Percentiles rank a stretch among this genome's conserved stretches.
These are phyloP conservation scores for Panulirus ornatus DNA, from an alignment of 1,140 invertebrate genomes.

Conservation along the genomic window DNA sequence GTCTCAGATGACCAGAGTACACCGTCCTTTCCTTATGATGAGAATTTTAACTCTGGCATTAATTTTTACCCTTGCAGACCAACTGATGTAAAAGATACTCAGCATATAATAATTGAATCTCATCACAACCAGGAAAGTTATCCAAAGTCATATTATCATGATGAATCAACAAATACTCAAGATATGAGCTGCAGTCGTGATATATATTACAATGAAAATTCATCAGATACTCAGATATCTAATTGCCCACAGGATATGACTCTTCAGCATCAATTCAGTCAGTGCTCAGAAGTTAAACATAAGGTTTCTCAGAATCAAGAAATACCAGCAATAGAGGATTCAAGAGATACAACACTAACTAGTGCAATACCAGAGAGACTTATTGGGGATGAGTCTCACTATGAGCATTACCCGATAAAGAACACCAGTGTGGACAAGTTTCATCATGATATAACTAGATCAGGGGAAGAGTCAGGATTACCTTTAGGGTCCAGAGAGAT, in stretches of 20 bases:
- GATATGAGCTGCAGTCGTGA: slow-evolving; percentile 36
- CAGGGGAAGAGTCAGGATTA: slow-evolving; percentile 14
- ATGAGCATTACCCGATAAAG: slow-evolving; percentile 53
- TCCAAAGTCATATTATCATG: slow-evolving; percentile 57
- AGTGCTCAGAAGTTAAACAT: slow-evolving; percentile 18
- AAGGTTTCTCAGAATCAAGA: slow-evolving; percentile 18
- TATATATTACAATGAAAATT: slow-evolving; percentile 64
- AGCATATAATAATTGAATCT: slow-evolving; percentile 46
- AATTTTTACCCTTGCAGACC: slow-evolving; percentile 59
- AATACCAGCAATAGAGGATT: not conserved
- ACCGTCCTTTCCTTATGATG: slow-evolving; percentile 63
- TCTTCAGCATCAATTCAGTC: slow-evolving; percentile 55
- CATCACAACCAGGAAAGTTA: slow-evolving; percentile 54
- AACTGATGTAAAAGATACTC: slow-evolving; percentile 51
- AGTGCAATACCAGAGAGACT: slow-evolving; percentile 46
- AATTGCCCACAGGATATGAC: slow-evolving; percentile 70
- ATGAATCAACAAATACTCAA: slow-evolving; percentile 28
- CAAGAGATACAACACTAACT: not conserved
- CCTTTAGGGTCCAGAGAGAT: slow-evolving; percentile 12
- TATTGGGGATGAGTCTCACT: slow-evolving; percentile 38
- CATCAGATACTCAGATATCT: slow-evolving; percentile 62
- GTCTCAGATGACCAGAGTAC: slow-evolving; percentile 66
- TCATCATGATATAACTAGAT: slow-evolving; percentile 28
- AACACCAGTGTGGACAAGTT: slow-evolving; percentile 7
- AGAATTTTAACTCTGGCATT: slow-evolving; percentile 50